Evolutionary conservation across 2,888 invertebrate genomes (phyloP).

Genomic region (Agonum fuliginosum): DNA sequence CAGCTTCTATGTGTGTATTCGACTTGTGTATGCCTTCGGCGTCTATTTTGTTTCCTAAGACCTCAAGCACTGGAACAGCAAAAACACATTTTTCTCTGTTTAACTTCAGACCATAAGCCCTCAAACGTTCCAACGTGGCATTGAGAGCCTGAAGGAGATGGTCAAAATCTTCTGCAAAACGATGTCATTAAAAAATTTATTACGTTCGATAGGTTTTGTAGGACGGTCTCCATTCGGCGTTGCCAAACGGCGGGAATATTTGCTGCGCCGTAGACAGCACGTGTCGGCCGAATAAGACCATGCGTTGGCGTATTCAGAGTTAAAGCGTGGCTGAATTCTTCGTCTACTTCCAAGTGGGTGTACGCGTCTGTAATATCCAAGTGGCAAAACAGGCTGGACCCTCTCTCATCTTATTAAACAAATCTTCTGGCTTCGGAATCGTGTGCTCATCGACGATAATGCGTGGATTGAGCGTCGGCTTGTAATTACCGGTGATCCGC

Average conservation of each 20-base stretch:
- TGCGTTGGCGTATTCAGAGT: conserved; percentile 50
- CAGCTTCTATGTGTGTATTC: conserved; percentile 57
- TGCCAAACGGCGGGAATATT: conserved; percentile 55
- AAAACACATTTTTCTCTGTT: conserved; percentile 57
- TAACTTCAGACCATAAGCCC: conserved; percentile 51
- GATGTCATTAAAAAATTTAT: background rate
- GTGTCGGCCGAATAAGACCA: conserved; percentile 47
- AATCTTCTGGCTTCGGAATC: conserved; percentile 42
- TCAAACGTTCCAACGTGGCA: conserved; percentile 46
- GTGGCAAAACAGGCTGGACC: conserved; percentile 58
- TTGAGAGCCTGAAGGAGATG: conserved; percentile 15
- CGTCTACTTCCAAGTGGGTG: conserved; percentile 53
- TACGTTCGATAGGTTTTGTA: conserved; percentile 43
- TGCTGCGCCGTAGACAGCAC: conserved; percentile 48
- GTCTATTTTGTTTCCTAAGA: conserved; percentile 60
- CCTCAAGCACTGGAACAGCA: conserved; percentile 40
- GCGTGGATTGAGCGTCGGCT: conserved; percentile 61
- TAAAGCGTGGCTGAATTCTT: conserved; percentile 35
- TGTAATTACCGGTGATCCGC: conserved; percentile 63
- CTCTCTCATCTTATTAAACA: conserved; percentile 53
- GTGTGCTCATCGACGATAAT: conserved; percentile 51
- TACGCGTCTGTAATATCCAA: conserved; percentile 60
- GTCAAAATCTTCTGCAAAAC: conserved; percentile 43
- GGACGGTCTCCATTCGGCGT: conserved; percentile 49
- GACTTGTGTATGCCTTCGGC: conserved; percentile 46